Percentiles rank a stretch among this genome's conserved stretches.
phyloP scores from a whole-genome alignment of 2,888 invertebrate genomes.

The Eristalinus sepulchralis region DNA sequence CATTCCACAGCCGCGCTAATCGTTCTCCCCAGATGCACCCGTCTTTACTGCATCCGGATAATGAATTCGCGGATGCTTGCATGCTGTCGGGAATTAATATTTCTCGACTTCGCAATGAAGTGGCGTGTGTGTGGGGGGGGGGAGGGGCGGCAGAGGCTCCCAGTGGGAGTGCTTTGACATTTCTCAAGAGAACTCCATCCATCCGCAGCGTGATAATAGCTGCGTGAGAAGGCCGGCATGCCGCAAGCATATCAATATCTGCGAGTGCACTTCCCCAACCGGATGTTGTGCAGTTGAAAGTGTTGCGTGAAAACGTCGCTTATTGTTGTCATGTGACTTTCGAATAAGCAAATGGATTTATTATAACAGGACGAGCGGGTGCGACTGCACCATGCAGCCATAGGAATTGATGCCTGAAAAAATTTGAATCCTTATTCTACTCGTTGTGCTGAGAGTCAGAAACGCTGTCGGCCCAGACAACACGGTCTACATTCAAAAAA shows the following conservation, averaged over 20 bases:
- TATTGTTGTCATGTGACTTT: neutral
- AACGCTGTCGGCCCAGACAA: too few species aligned
- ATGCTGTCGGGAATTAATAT: neutral
- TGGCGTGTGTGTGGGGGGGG: too few species aligned
- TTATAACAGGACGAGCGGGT: too few species aligned
- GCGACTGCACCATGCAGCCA: too few species aligned
- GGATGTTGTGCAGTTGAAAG: neutral
- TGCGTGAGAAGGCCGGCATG: neutral
- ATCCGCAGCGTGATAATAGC: neutral
- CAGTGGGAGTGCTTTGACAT: conserved; percentile 3
- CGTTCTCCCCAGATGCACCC: neutral
- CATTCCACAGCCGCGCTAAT: neutral
- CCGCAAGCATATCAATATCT: neutral
- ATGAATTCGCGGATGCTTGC: neutral
- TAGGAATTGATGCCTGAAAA: too few species aligned
- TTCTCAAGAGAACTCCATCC: neutral
- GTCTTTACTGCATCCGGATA: neutral
- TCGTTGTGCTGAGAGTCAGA: too few species aligned
- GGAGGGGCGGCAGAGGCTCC: too few species aligned
- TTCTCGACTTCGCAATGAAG: neutral
- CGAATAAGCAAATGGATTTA: too few species aligned
- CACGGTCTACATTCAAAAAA: too few species aligned
- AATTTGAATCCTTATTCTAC: too few species aligned
- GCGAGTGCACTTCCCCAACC: neutral
- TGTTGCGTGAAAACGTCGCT: neutral